phyloP scores from a whole-genome alignment of 2,888 invertebrate genomes.

The Cephus runcator region DNA sequence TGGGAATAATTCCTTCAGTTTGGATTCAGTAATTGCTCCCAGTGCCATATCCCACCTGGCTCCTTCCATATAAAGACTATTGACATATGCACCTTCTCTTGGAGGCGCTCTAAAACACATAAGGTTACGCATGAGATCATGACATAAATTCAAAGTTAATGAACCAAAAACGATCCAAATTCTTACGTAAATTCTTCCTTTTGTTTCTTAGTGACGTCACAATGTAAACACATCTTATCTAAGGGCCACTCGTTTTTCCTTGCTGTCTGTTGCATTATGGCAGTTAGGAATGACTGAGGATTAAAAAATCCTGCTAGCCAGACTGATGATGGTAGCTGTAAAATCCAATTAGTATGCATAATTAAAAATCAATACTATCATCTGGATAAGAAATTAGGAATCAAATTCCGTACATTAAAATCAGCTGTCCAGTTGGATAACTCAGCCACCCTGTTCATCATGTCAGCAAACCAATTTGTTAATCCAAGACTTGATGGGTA shows the following conservation, averaged over 20 bases:
- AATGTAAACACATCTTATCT: constrained; percentile 94
- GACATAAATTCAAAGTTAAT: neutral
- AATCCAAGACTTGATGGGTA: constrained; percentile 89
- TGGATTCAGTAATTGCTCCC: constrained; percentile 85
- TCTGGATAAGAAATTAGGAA: neutral
- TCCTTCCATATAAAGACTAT: constrained; percentile 92
- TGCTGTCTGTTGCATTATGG: constrained; percentile 97
- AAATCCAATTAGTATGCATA: constrained; percentile 15
- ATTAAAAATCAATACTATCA: constrained; percentile 1
- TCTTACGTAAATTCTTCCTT: constrained; percentile 83
- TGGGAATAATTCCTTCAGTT: constrained; percentile 90
- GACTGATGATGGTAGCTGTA: constrained; percentile 82
- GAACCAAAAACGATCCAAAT: neutral
- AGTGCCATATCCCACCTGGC: constrained; percentile 89
- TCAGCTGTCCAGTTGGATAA: constrained; percentile 90
- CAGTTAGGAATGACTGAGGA: constrained; percentile 95
- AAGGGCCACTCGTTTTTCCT: constrained; percentile 96
- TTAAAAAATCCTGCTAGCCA: constrained; percentile 98
- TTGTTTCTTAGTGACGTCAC: constrained; percentile 92
- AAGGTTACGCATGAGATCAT: neutral
- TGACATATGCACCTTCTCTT: constrained; percentile 90
- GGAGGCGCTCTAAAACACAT: constrained; percentile 74
- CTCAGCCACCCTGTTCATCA: constrained; percentile 81
- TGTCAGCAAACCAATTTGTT: constrained; percentile 88
- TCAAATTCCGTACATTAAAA: constrained; percentile 71